Evolutionary conservation across 2,888 invertebrate species (phyloP).

Genomic region (Molorchus minor): DNA sequence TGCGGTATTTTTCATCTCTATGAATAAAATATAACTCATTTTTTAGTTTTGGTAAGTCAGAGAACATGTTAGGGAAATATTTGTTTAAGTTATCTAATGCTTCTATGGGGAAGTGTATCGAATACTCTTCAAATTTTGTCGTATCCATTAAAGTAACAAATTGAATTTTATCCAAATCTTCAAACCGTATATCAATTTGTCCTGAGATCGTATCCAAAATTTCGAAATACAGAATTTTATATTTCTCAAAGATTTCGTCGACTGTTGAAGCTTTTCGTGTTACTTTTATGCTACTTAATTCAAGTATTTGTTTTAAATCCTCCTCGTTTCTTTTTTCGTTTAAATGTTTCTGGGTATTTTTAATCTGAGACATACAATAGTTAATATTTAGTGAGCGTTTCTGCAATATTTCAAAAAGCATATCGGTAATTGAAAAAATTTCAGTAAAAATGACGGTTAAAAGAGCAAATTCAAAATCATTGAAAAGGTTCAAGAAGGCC

Average conservation of each 20-base stretch:
- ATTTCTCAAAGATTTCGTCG: no score
- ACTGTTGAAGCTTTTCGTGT: not conserved
- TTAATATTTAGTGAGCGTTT: no score
- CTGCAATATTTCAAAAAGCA: no score
- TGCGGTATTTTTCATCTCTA: slow-evolving; percentile 2
- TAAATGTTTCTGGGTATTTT: slow-evolving; percentile 15
- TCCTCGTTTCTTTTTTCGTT: slow-evolving; percentile 20
- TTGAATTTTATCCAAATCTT: slow-evolving; percentile 4
- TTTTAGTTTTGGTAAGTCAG: slow-evolving; percentile 4
- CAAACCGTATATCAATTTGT: not conserved
- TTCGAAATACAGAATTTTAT: no score
- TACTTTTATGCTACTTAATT: not conserved
- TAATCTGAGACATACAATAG: slow-evolving; percentile 1
- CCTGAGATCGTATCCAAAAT: no score
- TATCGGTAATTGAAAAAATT: slow-evolving; percentile 11
- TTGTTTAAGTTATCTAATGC: slow-evolving; percentile 23
- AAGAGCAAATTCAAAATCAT: slow-evolving; percentile 12
- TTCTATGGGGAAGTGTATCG: slow-evolving; percentile 17
- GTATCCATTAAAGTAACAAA: slow-evolving; percentile 17
- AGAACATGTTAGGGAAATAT: slow-evolving; percentile 19
- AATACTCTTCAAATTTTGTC: slow-evolving; percentile 20
- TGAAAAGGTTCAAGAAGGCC: not conserved
- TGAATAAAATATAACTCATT: not conserved
- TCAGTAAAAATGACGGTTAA: slow-evolving; percentile 4
- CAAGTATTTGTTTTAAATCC: slow-evolving; percentile 5